Evolutionary conservation across 2,888 invertebrate genomes (phyloP).

Genomic region (Dimorphilus gyrociliatus): DNA sequence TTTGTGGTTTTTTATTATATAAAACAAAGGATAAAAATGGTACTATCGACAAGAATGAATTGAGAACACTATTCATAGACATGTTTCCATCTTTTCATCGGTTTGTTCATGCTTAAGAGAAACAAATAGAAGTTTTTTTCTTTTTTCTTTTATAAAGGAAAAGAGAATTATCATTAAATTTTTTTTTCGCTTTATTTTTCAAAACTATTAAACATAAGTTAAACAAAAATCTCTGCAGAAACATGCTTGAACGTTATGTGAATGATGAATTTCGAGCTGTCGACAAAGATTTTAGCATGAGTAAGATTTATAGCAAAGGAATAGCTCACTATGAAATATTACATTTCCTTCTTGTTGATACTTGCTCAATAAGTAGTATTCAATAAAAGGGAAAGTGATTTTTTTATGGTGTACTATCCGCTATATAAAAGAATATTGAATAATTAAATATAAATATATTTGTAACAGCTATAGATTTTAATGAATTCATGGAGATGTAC

Average conservation of each 20-base stretch:
- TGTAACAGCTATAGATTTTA: constrained; percentile 34
- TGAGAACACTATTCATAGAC: constrained; percentile 27
- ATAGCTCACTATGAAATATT: too few species aligned
- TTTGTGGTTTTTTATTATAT: not conserved
- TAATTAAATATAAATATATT: too few species aligned
- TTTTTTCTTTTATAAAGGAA: not conserved
- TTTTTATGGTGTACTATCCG: too few species aligned
- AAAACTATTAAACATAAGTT: constrained; percentile 1
- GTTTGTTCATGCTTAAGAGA: constrained; percentile 11
- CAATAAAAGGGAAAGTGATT: too few species aligned
- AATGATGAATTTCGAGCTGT: constrained; percentile 31
- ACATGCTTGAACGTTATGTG: constrained; percentile 34
- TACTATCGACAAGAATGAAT: constrained; percentile 32
- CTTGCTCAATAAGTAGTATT: too few species aligned
- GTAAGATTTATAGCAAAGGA: constrained; percentile 27
- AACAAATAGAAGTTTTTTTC: not conserved
- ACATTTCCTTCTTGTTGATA: too few species aligned
- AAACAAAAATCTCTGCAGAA: constrained; percentile 15
- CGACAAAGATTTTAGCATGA: constrained; percentile 30
- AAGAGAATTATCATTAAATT: not conserved
- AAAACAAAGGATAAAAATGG: constrained; percentile 24
- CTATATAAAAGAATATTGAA: too few species aligned
- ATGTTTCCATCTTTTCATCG: constrained; percentile 31
- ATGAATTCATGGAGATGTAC: constrained; percentile 33
- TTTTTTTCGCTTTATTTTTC: not conserved